Evolutionary conservation across 35 echinoderm and acorn worm species (phyloP).

Genomic region (Anneissia japonica): DNA sequence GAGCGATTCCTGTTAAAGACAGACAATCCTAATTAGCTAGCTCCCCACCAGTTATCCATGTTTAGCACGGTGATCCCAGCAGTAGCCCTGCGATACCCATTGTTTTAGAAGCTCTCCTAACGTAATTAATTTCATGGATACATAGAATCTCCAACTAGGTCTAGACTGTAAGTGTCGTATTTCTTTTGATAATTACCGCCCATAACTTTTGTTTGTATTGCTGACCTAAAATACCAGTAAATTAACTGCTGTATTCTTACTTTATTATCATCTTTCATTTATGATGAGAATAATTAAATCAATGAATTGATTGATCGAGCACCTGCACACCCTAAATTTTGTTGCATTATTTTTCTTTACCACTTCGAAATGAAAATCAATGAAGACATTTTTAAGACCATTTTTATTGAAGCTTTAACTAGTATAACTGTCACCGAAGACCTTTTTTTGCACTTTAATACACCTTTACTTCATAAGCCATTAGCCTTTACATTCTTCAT

Average conservation of each 20-base stretch:
- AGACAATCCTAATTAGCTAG: not conserved
- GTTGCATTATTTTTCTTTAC: not conserved
- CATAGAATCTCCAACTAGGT: not conserved
- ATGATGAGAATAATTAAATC: not conserved
- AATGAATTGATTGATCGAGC: not conserved
- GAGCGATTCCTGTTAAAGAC: not conserved
- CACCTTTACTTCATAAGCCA: too few species aligned
- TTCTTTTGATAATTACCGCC: not conserved
- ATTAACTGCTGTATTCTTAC: not conserved
- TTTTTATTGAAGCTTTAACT: not conserved
- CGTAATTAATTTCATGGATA: not conserved
- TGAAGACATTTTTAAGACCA: not conserved
- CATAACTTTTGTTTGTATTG: not conserved
- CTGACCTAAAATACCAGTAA: not conserved
- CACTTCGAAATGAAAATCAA: not conserved
- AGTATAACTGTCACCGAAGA: not conserved
- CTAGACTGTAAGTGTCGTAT: not conserved
- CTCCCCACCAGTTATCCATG: not conserved
- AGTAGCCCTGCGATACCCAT: not conserved
- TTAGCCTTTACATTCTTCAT: too few species aligned
- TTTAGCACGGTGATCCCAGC: not conserved
- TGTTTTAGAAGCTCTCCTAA: not conserved
- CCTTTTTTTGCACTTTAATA: not conserved
- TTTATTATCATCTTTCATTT: not conserved
- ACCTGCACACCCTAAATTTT: not conserved